Evolutionary conservation across 2,113 vertebrate species (phyloP).

Genomic region (Naja naja): DNA sequence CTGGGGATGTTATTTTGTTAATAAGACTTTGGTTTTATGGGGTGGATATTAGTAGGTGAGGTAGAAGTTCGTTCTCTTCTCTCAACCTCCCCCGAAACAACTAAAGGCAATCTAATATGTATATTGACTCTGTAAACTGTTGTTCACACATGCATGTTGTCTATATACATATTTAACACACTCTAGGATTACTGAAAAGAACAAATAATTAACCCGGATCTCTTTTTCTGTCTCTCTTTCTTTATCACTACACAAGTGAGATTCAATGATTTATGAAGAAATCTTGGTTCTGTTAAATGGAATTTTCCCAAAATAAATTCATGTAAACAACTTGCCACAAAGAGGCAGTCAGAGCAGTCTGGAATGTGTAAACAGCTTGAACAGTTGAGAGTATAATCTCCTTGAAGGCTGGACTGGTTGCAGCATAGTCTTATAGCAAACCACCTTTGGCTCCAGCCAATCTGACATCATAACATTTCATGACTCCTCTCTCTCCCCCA

Average conservation of each 20-base stretch:
- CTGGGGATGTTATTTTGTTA: neutral
- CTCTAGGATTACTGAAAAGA: constrained; percentile 70
- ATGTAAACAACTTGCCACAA: constrained; percentile 95
- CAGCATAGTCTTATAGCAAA: constrained; percentile 75
- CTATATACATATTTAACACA: constrained; percentile 43
- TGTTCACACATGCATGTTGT: constrained; percentile 39
- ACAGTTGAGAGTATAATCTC: constrained; percentile 91
- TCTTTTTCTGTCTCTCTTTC: constrained; percentile 47
- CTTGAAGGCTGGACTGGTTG: constrained; percentile 75
- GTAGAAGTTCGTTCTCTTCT: constrained; percentile 41
- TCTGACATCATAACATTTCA: constrained; percentile 79
- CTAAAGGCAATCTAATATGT: constrained; percentile 58
- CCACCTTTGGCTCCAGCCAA: constrained; percentile 74
- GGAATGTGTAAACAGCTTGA: constrained; percentile 90
- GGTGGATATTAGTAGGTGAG: constrained; percentile 45
- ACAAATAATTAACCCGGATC: constrained; percentile 81
- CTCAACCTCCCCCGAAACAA: constrained; percentile 47
- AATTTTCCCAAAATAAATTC: constrained; percentile 98
- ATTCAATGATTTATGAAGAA: constrained; percentile 94
- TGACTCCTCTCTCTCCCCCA: constrained; percentile 20
- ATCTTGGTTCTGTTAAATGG: constrained; percentile 85
- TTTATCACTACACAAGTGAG: constrained; percentile 86
- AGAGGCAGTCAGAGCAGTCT: constrained; percentile 90
- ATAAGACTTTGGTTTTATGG: constrained; percentile 37
- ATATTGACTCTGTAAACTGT: constrained; percentile 44